Evolutionary conservation across 2,888 invertebrate species (phyloP).

Genomic region (Lepidochitona cinerea): DNA sequence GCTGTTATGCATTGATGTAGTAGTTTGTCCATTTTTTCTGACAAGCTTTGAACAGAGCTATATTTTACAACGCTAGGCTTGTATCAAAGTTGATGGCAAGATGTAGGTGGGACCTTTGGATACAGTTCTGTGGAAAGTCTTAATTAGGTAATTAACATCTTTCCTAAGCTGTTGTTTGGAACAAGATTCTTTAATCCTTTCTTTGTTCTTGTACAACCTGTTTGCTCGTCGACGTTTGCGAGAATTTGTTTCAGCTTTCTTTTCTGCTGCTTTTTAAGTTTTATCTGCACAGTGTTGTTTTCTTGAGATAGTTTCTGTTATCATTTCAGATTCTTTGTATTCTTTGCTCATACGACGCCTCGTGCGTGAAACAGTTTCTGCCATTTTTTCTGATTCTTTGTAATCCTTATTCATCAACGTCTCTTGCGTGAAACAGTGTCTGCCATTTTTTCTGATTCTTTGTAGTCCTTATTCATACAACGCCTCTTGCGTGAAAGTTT

Average conservation of each 20-base stretch:
- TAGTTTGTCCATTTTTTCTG: not conserved
- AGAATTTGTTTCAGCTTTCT: not conserved
- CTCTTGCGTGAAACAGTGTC: too few relatives aligned
- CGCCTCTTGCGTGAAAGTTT: too few relatives aligned
- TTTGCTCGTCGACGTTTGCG: slow-evolving; percentile 4
- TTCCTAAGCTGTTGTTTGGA: not conserved
- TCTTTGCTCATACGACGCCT: too few relatives aligned
- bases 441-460: too few relatives aligned
- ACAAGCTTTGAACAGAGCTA: not conserved
- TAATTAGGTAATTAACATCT: not conserved
- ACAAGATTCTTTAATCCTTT: slow-evolving; percentile 3
- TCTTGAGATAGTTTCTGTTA: too few relatives aligned
- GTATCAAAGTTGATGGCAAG: slow-evolving; percentile 26
- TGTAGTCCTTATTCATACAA: too few relatives aligned
- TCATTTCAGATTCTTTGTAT: too few relatives aligned
- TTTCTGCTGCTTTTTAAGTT: not conserved
- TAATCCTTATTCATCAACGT: too few relatives aligned
- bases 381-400: too few relatives aligned
- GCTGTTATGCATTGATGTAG: slow-evolving; percentile 2
- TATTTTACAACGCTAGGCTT: slow-evolving; percentile 10
- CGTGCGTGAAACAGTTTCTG: too few relatives aligned
- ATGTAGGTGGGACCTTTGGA: slow-evolving; percentile 21
- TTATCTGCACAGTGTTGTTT: too few relatives aligned
- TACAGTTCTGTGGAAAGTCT: not conserved
- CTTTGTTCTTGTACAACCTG: slow-evolving; percentile 9